Conservation (phyloP, 1,140 invertebrate genomes). For the Tetramorium parvispinum region DNA sequence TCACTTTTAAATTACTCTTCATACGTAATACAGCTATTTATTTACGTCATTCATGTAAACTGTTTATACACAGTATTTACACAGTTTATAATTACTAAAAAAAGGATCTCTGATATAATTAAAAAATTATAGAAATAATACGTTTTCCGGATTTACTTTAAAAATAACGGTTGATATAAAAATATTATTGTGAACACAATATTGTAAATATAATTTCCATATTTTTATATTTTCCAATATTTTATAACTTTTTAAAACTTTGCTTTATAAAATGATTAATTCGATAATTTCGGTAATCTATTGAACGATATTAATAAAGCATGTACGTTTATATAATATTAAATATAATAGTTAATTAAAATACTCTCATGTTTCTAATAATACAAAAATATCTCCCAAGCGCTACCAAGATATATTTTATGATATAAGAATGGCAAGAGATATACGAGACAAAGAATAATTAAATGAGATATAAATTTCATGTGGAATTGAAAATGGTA, state of each 20-base stretch:
- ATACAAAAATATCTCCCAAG: not conserved
- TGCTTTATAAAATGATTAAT: not conserved
- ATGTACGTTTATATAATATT: not conserved
- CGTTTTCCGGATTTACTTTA: not conserved
- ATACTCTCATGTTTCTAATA: not conserved
- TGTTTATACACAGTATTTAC: no score
- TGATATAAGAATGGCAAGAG: not conserved
- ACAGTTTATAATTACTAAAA: not conserved
- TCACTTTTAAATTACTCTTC: not conserved
- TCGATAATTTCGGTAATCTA: not conserved
- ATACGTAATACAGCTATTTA: not conserved
- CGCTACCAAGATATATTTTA: not conserved
- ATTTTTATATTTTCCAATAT: not conserved
- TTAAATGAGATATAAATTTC: not conserved
- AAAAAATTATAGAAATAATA: not conserved
- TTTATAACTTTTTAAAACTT: not conserved
- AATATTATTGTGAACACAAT: not conserved
- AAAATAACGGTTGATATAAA: not conserved
- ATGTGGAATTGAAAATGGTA: slow-evolving; percentile 28
- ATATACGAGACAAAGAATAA: slow-evolving; percentile 12
- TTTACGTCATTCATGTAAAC: not conserved
- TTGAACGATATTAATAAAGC: not conserved
- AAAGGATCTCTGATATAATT: not conserved
- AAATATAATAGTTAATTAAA: not conserved
- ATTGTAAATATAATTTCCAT: not conserved